Conservation (phyloP, 2,888 invertebrate genomes). For the Lasioglossum malachurum region DNA sequence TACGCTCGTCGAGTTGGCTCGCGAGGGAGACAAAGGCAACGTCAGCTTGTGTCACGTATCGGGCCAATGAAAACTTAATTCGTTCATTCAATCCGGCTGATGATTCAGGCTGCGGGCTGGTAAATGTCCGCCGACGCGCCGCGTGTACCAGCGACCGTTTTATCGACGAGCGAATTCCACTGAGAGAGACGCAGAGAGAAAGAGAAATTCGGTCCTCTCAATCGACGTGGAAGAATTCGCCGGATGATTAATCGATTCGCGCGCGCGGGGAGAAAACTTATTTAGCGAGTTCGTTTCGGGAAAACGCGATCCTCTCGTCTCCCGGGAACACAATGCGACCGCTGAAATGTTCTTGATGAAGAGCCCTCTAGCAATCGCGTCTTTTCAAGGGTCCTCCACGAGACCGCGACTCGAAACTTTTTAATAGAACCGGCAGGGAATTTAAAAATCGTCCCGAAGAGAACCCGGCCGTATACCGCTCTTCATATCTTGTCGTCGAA, state of each 20-base stretch:
- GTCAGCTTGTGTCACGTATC: constrained; percentile 44
- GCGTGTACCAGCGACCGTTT: constrained; percentile 13
- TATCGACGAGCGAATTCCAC: constrained; percentile 24
- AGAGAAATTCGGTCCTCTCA: background rate
- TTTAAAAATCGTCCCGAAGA: constrained; percentile 1
- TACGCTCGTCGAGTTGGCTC: background rate
- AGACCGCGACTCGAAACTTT: background rate
- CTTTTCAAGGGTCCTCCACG: background rate
- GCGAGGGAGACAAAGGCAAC: constrained; percentile 34
- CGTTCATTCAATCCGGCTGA: constrained; percentile 68
- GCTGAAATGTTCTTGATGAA: background rate
- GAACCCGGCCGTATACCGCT: background rate
- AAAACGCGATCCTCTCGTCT: background rate
- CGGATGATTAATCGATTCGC: constrained; percentile 43
- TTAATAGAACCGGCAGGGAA: background rate
- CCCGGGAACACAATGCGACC: background rate
- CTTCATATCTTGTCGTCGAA: background rate
- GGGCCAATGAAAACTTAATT: constrained; percentile 71
- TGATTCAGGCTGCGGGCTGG: constrained; percentile 56
- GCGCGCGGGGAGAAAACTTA: background rate
- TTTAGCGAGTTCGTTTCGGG: background rate
- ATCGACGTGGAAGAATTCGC: constrained; percentile 4
- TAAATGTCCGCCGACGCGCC: constrained; percentile 50
- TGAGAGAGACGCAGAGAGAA: constrained; percentile 2
- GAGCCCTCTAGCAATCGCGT: background rate